Base-by-base conservation (phyloP, 1,140 invertebrate genomes). In the Drosophila nigrodunni region DNA sequence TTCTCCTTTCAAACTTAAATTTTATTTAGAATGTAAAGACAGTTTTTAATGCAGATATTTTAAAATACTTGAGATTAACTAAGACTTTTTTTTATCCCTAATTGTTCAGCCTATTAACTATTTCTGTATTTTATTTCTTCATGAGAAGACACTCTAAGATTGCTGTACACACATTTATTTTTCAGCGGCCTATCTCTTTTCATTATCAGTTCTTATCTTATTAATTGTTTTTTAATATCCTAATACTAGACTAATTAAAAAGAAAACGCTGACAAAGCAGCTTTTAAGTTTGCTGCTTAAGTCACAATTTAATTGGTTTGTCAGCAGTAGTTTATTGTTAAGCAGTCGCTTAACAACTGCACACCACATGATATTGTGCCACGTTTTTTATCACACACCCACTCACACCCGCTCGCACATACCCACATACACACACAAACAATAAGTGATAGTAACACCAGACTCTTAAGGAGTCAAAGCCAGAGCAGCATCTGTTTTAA, bases 341-440 rank as follows among this genome's bases (percentile, higher is more conserved):
- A 37, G 13, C 13, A 54, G 30, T 57, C 15, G 37, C 35, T 60
- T 47, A 41, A 41, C 47, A 47, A 21, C 64, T 68, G 71, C 69
- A 71, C 35, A n/a, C 15, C 15, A 46, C 35, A 30, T 8, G 49
- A 15, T 15, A 15, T 15, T 44, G 54, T 30, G 15, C 11, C 18
- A 8, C 34, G 18, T 52, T 62, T 44, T 57, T 59, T 73, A 67
- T 62, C 67, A 59, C 25, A 30, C 25, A 58, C n/a, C n/a, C n/a
- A n/a, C n/a, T n/a, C n/a, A n/a, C n/a, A n/a, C n/a, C n/a, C n/a
- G n/a, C 59, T 64, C 58, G 46, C 50, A 59, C 73, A 57, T 50
- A 75, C 62, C n/a, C n/a, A n/a, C n/a, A n/a, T n/a, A 18, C 73
- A 75, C 50, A 59, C 73, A 57, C 59, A 75, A 64, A 30, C 73